Conservation (phyloP, 2,113 vertebrate genomes). For the Ochotona princeps region DNA sequence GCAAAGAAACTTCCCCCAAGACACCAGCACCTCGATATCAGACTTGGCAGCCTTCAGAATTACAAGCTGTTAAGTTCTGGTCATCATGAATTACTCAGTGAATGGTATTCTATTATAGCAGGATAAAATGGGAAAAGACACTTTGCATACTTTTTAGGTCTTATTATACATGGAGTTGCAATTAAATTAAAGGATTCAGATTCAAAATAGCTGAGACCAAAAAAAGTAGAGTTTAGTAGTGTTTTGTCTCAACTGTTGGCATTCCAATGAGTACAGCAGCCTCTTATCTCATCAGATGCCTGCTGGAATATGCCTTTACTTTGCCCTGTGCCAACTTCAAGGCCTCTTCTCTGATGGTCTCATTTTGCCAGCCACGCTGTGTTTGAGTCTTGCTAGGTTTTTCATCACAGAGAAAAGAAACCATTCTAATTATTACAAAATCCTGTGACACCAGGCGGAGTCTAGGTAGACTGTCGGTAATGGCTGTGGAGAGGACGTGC, state of each 20-base stretch:
- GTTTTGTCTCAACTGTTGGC: rapidly evolving
- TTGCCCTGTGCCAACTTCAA: not conserved
- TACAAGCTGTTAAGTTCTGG: not conserved
- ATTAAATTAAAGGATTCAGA: not conserved
- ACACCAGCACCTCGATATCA: not conserved
- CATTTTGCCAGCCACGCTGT: not conserved
- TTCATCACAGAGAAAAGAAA: not conserved
- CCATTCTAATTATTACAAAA: not conserved
- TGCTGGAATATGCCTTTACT: not conserved
- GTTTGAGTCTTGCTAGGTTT: not conserved
- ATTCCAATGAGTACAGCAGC: not conserved
- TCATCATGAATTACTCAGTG: not conserved
- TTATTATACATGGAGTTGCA: not conserved
- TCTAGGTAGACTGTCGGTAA: not conserved
- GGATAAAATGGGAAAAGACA: not conserved
- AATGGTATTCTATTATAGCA: not conserved
- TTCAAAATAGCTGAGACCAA: not conserved
- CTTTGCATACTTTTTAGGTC: not conserved
- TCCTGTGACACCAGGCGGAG: not conserved
- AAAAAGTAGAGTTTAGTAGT: not conserved
- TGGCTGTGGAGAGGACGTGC: too few species aligned
- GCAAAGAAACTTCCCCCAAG: not conserved
- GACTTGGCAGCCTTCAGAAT: not conserved
- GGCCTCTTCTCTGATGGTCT: not conserved
- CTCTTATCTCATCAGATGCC: not conserved